Percentiles rank a stretch among this genome's conserved stretches.
Conservation (phyloP, 2,113 vertebrate genomes). For the Sceloporus tristichus region DNA sequence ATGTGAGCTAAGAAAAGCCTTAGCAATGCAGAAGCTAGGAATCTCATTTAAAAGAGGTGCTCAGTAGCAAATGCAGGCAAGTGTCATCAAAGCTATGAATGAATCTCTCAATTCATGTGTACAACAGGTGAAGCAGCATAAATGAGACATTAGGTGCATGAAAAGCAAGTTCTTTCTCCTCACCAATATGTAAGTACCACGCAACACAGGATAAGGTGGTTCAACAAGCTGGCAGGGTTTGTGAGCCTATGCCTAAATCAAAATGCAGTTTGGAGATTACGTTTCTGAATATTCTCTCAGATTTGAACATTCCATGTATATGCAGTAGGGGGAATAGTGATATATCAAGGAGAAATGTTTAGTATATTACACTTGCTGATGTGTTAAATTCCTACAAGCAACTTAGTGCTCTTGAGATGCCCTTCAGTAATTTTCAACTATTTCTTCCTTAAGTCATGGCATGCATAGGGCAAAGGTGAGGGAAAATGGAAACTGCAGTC, state of each 20-base stretch:
- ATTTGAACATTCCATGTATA: background rate
- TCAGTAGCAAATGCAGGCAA: background rate
- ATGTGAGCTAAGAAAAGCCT: background rate
- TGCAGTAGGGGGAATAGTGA: background rate
- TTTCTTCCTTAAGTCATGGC: too few relatives aligned
- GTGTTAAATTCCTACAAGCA: background rate
- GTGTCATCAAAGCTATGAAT: background rate
- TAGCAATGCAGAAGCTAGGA: background rate
- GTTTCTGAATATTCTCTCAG: background rate
- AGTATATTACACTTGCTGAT: background rate
- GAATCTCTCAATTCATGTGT: background rate
- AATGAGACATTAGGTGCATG: background rate
- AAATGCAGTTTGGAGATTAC: background rate
- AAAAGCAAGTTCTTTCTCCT: background rate
- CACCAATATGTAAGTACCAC: background rate
- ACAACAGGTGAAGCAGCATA: background rate
- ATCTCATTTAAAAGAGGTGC: background rate
- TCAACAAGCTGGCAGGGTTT: background rate
- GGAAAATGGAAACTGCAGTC: background rate
- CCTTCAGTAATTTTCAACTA: too few relatives aligned
- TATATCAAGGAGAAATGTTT: background rate
- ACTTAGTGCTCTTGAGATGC: too few relatives aligned
- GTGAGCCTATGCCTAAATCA: background rate
- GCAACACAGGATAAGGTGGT: background rate
- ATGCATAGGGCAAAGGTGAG: too few relatives aligned